Conservation (phyloP, 2,888 invertebrate genomes). For the Drosophila neutralis region DNA sequence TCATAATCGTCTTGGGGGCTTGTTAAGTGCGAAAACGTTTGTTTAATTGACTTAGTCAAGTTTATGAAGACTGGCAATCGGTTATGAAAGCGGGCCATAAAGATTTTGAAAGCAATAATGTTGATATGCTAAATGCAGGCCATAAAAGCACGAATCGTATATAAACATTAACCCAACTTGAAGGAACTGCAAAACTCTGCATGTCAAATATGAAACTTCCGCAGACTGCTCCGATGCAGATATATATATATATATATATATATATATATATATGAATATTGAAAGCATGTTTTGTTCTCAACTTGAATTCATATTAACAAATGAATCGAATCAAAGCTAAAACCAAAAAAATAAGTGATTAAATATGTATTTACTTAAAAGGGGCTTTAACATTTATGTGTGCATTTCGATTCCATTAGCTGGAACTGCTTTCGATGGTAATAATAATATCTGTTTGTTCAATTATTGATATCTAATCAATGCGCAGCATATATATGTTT, state of each 20-base stretch:
- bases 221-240: not conserved
- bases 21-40: slow-evolving; percentile 60
- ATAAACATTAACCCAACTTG: not conserved
- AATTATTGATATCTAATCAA: not conserved
- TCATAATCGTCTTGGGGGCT: slow-evolving; percentile 31
- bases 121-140: not conserved
- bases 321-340: not conserved
- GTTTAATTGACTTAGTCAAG: slow-evolving; percentile 40
- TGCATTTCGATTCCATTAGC: no score
- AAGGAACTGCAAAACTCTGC: not conserved
- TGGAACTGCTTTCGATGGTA: not conserved
- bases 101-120: not conserved
- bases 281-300: not conserved
- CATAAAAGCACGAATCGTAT: not conserved
- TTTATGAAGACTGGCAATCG: not conserved
- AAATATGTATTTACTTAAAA: not conserved
- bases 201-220: not conserved
- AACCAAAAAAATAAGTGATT: not conserved
- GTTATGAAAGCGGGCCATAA: not conserved
- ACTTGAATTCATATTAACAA: not conserved
- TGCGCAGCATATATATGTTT: not conserved
- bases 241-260: not conserved
- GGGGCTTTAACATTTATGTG: no score
- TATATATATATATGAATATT: not conserved
- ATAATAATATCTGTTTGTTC: not conserved